Evolutionary conservation across 2,113 vertebrate species (phyloP).

Genomic region (Syngnathoides biaculeatus): DNA sequence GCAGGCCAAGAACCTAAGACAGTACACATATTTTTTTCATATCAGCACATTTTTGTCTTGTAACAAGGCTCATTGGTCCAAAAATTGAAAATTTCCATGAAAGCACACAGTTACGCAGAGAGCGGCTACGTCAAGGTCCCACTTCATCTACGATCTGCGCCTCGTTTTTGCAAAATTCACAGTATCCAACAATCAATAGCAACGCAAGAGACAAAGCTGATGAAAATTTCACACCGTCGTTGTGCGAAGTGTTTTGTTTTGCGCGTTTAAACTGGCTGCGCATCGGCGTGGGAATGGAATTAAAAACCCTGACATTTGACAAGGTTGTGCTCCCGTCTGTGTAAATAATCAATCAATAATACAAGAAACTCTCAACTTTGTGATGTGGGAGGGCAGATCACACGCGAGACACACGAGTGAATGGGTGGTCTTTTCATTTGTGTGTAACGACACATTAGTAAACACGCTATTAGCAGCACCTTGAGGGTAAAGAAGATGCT

Average conservation of each 20-base stretch:
- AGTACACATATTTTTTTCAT: background rate
- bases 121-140: constrained; percentile 4
- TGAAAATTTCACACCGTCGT: constrained; percentile 3
- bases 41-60: constrained; percentile 5
- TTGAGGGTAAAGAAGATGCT: background rate
- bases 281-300: background rate
- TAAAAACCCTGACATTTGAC: background rate
- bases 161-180: constrained; percentile 1
- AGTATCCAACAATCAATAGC: background rate
- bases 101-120: constrained; percentile 5
- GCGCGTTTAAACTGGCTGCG: background rate
- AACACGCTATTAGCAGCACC: constrained; percentile 16
- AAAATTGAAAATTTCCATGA: constrained; percentile 5
- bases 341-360: constrained; percentile 11
- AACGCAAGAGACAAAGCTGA: background rate
- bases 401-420: constrained; percentile 7
- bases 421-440: constrained; percentile 17
- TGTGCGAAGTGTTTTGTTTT: constrained; percentile 3
- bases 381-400: constrained; percentile 5
- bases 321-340: constrained; percentile 1
- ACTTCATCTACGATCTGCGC: constrained; percentile 17
- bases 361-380: constrained; percentile 2
- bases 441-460: constrained; percentile 16
- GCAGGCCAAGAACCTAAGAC: constrained; percentile 4
- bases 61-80: constrained; percentile 3